A percentile compares a stretch with the other conserved stretches of the same genome.
phyloP scores from a whole-genome alignment of 2,797 vertebrate genomes.

The Iguana delicatissima region DNA sequence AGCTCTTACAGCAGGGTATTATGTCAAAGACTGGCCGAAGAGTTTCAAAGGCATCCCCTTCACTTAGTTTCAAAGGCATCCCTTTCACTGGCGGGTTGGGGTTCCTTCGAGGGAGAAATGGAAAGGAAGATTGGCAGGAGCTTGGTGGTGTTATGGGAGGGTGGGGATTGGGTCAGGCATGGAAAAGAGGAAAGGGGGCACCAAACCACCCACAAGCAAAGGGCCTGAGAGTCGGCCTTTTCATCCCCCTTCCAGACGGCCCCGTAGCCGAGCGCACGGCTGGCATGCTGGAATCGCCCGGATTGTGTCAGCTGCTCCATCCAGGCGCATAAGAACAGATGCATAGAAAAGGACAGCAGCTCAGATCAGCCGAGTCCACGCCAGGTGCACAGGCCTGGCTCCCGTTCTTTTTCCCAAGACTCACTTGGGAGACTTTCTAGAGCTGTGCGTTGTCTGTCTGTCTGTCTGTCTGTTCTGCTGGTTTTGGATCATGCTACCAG shows the following conservation, averaged over 20 bases:
- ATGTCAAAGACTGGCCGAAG: neutral
- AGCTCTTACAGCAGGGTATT: neutral
- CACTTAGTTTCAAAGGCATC: neutral
- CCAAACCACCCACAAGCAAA: slow-evolving; percentile 66
- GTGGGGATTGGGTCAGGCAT: too few relatives aligned
- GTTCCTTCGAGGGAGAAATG: neutral
- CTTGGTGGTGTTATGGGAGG: slow-evolving; percentile 22
- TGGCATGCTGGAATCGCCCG: slow-evolving; percentile 45
- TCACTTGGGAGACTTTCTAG: neutral
- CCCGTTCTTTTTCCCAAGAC: neutral
- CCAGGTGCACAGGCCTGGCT: neutral
- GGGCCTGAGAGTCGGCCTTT: slow-evolving; percentile 71
- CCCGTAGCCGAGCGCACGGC: slow-evolving; percentile 76
- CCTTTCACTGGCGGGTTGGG: slow-evolving; percentile 1
- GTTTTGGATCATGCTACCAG: too few relatives aligned
- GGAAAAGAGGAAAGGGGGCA: neutral
- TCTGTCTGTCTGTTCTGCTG: neutral
- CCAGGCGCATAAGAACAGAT: slow-evolving; percentile 56
- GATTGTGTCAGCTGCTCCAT: slow-evolving; percentile 19
- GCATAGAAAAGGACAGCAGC: neutral
- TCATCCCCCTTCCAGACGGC: slow-evolving; percentile 80
- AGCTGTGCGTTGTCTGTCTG: neutral
- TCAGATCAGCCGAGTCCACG: too few relatives aligned
- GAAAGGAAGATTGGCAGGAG: slow-evolving; percentile 52
- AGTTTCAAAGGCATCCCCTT: neutral